Evolutionary conservation across 2,797 vertebrate species (phyloP), one percentile per base, ranked within the genome.

Genomic region (Sternarchorhynchus goeldii): DNA sequence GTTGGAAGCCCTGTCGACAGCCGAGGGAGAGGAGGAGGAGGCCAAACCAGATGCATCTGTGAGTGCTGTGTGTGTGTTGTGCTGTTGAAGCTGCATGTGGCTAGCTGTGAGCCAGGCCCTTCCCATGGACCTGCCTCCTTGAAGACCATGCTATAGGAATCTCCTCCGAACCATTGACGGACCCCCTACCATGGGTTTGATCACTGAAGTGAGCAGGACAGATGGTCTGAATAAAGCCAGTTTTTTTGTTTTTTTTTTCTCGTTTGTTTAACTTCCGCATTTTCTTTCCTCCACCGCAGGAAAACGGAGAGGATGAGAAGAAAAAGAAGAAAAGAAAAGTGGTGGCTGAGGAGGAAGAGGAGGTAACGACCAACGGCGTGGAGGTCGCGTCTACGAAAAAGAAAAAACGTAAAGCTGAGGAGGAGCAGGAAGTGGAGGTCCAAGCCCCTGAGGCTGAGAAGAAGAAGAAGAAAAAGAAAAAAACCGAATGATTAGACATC

Each of bases 151-250:
- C 93, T 16, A 94, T 0, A 94, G 72, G 1, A 91, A 36, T 0
- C 75, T 87, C 86, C 91, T 93, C 93, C 88, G 83, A 94, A 94
- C 93, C 93, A 94, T 94, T 93, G 93, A 84, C 88, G 2, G 80
- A 87, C 87, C 87, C 88, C 0, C 72, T 20, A 60, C 86, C 69
- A n/a, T 94, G 91, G 92, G 66, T 88, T 72, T 79, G 86, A 83
- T 89, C 93, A 93, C 93, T 94, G 93, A 94, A 90, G 90, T n/a
- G 93, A 90, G 92, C 91, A 90, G 63, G 45, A 93, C 93, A 93
- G 31, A 6, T 29, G 10, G 25, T 67, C 3, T 2, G 2, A 10
- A 0, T 14, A 4, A 5, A 5, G 25, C 20, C 10, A 2, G 10
- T 6, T n/a, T 67, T 10, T n/a, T 2, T 10, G 31, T 12, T 17